Conservation (phyloP, 2,113 vertebrate species). For the Seriola quinqueradiata region DNA sequence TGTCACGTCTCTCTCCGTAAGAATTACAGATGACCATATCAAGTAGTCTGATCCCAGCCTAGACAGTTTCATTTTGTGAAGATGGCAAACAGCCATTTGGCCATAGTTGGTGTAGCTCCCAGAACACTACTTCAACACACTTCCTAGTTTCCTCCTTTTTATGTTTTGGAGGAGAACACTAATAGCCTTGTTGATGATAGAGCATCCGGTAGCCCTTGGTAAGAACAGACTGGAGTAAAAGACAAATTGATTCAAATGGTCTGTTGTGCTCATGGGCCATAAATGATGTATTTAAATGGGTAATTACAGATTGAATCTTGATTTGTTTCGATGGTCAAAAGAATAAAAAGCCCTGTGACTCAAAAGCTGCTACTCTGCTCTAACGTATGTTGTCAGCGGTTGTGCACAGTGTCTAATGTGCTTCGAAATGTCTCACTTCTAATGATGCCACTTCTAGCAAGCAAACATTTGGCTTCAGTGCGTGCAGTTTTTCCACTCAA, state of each 20-base stretch:
- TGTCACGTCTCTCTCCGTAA: not conserved
- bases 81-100: too few relatives aligned
- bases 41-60: not conserved
- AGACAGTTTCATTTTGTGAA: too few relatives aligned
- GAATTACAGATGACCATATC: not conserved
- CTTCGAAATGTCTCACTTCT: conserved; percentile 14
- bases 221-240: too few relatives aligned
- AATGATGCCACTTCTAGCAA: conserved; percentile 3
- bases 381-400: not conserved
- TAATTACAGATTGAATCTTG: not conserved
- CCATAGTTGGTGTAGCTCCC: too few relatives aligned
- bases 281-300: not conserved
- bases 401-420: not conserved
- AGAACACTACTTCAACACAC: too few relatives aligned
- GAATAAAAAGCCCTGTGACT: not conserved
- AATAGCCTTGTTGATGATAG: not conserved
- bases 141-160: too few relatives aligned
- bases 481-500: not conserved
- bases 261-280: not conserved
- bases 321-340: not conserved
- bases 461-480: not conserved
- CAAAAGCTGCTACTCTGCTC: not conserved
- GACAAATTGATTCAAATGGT: not conserved
- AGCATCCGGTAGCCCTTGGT: not conserved
- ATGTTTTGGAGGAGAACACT: too few relatives aligned